phyloP scores from a whole-genome alignment of 2,888 invertebrate species.

The Sialis lutaria region DNA sequence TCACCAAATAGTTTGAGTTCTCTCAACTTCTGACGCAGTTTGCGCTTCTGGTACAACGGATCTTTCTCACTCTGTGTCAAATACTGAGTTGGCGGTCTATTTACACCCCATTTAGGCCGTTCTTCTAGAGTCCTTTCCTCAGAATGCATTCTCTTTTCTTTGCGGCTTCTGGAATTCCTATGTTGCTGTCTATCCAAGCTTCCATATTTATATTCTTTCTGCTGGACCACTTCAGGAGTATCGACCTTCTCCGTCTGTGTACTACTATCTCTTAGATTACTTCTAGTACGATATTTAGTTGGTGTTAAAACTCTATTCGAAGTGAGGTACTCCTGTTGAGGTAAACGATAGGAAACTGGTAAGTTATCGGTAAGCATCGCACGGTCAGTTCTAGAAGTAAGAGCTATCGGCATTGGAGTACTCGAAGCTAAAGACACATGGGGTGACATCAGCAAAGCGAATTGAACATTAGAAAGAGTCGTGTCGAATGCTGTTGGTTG shows the following conservation, averaged over 20 bases:
- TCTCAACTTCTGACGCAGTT: constrained; percentile 45
- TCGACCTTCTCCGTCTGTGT: constrained; percentile 44
- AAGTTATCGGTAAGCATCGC: neutral
- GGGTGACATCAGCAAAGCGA: constrained; percentile 39
- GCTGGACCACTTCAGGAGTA: constrained; percentile 3
- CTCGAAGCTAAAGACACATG: constrained; percentile 19
- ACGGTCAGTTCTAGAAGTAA: constrained; percentile 9
- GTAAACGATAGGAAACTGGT: neutral
- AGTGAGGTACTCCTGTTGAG: constrained; percentile 15
- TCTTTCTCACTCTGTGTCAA: constrained; percentile 83
- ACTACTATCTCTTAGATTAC: constrained; percentile 37
- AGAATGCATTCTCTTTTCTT: constrained; percentile 32
- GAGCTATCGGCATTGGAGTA: constrained; percentile 16
- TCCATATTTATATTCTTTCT: constrained; percentile 19
- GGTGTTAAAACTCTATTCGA: constrained; percentile 38
- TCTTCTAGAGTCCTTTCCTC: constrained; percentile 40
- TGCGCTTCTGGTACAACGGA: constrained; percentile 59
- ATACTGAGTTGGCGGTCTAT: constrained; percentile 63
- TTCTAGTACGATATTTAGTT: constrained; percentile 30
- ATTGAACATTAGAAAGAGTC: constrained; percentile 32
- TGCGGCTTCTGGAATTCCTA: constrained; percentile 26
- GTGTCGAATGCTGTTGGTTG: constrained; percentile 25
- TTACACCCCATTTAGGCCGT: constrained; percentile 60
- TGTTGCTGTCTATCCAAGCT: constrained; percentile 18
- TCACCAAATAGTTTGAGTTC: constrained; percentile 29